Conservation (phyloP, 2,113 vertebrate genomes). For the Callaeas wilsoni region DNA sequence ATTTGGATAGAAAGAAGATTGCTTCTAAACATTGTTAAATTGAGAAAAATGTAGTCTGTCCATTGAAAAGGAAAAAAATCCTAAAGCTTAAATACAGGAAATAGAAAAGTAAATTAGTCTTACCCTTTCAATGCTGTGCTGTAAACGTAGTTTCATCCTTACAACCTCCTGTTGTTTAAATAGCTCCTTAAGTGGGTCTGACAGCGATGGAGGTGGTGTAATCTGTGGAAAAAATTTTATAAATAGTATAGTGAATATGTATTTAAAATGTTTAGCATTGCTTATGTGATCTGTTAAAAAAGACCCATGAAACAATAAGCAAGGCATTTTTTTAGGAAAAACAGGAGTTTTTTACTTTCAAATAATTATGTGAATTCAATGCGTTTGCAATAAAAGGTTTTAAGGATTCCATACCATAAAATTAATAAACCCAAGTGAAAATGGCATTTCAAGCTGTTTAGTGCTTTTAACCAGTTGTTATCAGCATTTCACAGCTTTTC, state of each 20-base stretch:
- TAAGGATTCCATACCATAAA: not conserved
- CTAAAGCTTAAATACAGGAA: not conserved
- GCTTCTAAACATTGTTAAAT: not conserved
- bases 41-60: not conserved
- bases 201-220: slow-evolving; percentile 93
- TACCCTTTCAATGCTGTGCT: slow-evolving; percentile 98
- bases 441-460: not conserved
- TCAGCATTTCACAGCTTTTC: not conserved
- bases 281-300: not conserved
- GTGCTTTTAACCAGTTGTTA: not conserved
- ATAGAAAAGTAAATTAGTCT: not conserved
- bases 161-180: slow-evolving; percentile 97
- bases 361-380: not conserved
- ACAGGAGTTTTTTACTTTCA: not conserved
- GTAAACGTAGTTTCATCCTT: slow-evolving; percentile 95
- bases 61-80: not conserved
- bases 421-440: not conserved
- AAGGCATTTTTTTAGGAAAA: not conserved
- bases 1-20: not conserved
- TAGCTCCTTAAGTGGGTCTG: slow-evolving; percentile 94
- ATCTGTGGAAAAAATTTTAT: slow-evolving; percentile 76
- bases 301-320: not conserved
- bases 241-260: not conserved
- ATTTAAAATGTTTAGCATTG: not conserved
- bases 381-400: not conserved